Evolutionary conservation across 2,797 vertebrate species (phyloP), one percentile per base, ranked within the genome.

Genomic region (Rachycentron canadum): DNA sequence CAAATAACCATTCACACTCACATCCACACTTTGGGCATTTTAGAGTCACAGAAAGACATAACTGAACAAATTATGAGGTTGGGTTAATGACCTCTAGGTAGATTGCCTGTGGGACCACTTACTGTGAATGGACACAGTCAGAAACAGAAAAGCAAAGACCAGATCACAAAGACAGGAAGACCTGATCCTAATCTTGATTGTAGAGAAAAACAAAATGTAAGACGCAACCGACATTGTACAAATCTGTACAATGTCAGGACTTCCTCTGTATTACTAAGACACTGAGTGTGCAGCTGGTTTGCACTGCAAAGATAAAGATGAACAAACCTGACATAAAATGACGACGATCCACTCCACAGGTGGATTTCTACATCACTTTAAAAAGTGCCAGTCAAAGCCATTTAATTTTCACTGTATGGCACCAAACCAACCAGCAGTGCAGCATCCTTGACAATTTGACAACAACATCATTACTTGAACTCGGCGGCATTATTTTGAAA

Each of bases 291-390:
- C 28, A 47, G 28, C 60, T 64, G 52, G 64, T 49, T 30, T 13
- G 50, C 8, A 45, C 16, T 0, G 50, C 7, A 67, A 72, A 55
- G 32, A 40, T 43, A 38, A 21, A 26, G n/a, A 41, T 17, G 52
- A 36, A 34, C 4, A 10, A 30, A 1, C 9, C 25, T 38, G 45
- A 64, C 59, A 64, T 16, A 47, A 30, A 58, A 14, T 17, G 28
- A 21, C 52, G 32, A 19, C 7, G 65, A 69, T 69, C 66, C 68
- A 53, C 45, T 79, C 16, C 50, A 6, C 5, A 0, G 57, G 21
- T 50, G 25, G 53, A 85, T 79, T 76, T 85, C 61, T 56, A 56
- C 69, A 63, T 69, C 70, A 57, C 41, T 79, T 58, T 73, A 57
- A 56, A 67, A 79, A 80, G 56, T 43, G 40, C 58, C 60, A 56